A percentile compares a stretch with the other conserved stretches of the same genome.
Evolutionary conservation across 2,888 invertebrate genomes (phyloP).

Genomic region (Hypsopygia costalis): DNA sequence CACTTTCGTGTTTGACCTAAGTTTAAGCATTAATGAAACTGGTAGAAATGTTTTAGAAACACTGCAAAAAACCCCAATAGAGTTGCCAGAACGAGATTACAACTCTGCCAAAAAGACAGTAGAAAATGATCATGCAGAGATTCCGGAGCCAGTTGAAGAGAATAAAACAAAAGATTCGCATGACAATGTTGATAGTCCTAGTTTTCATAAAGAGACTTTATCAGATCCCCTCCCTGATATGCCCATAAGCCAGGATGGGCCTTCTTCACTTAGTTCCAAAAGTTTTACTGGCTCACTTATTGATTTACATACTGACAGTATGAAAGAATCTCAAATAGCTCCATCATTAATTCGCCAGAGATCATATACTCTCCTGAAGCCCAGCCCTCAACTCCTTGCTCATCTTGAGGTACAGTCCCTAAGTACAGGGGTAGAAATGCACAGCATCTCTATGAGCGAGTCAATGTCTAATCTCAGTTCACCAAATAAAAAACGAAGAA

Average conservation of each 20-base stretch:
- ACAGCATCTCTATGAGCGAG: slow-evolving; percentile 75
- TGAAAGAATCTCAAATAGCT: slow-evolving; percentile 33
- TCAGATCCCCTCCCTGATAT: slow-evolving; percentile 33
- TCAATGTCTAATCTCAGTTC: slow-evolving; percentile 55
- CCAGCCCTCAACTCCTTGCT: slow-evolving; percentile 87
- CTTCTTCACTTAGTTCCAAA: slow-evolving; percentile 53
- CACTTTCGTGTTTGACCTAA: slow-evolving; percentile 52
- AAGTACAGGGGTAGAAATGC: slow-evolving; percentile 66
- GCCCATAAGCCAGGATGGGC: slow-evolving; percentile 39
- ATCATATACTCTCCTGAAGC: slow-evolving; percentile 89
- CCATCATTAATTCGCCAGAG: slow-evolving; percentile 83
- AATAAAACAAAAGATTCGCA: slow-evolving; percentile 15
- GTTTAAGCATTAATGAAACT: slow-evolving; percentile 46
- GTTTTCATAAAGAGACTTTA: slow-evolving; percentile 30
- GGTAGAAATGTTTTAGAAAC: slow-evolving; percentile 28
- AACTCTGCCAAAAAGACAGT: slow-evolving; percentile 28
- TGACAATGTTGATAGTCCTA: slow-evolving; percentile 24
- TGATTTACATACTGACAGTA: slow-evolving; percentile 56
- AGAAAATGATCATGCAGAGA: slow-evolving; percentile 28
- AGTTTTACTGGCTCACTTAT: slow-evolving; percentile 71
- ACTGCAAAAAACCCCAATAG: slow-evolving; percentile 22
- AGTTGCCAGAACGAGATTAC: slow-evolving; percentile 61
- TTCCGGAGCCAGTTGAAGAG: slow-evolving; percentile 18
- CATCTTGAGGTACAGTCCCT: slow-evolving; percentile 78
- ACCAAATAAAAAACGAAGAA: slow-evolving; percentile 58